phyloP scores from a whole-genome alignment of 2,888 invertebrate genomes.

The Cheilosia pagana region DNA sequence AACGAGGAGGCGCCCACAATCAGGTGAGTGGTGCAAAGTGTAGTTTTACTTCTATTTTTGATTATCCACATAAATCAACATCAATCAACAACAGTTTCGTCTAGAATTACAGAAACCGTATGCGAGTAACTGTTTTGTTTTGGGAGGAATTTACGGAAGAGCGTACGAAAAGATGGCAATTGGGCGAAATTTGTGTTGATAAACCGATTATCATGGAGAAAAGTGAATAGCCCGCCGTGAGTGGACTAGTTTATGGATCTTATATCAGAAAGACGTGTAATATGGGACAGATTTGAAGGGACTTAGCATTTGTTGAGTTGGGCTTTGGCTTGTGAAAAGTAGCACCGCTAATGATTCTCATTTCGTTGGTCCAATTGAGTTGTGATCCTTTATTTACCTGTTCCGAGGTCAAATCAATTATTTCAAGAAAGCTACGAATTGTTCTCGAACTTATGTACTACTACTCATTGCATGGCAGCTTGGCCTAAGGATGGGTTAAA shows the following conservation, averaged over 20 bases:
- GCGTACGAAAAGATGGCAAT: neutral
- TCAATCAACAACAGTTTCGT: conserved; percentile 46
- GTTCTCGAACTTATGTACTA: no score
- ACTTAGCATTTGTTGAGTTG: neutral
- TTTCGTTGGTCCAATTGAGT: no score
- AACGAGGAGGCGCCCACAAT: conserved; percentile 34
- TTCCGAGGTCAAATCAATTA: no score
- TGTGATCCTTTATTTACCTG: no score
- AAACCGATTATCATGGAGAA: conserved; percentile 12
- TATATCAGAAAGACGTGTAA: no score
- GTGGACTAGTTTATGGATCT: no score
- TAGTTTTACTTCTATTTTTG: conserved; percentile 5
- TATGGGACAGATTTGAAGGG: neutral
- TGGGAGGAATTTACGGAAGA: neutral
- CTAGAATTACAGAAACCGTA: conserved; percentile 41
- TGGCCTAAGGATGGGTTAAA: no score
- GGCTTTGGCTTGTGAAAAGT: no score
- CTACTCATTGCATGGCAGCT: no score
- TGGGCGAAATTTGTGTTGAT: neutral
- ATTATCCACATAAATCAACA: conserved; percentile 4
- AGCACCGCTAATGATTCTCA: no score
- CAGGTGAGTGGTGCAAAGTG: conserved; percentile 64
- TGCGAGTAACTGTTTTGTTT: conserved; percentile 44
- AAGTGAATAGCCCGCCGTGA: neutral
- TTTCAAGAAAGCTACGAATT: no score